phyloP scores from a whole-genome alignment of 2,888 invertebrate genomes.

The Melinopterus prodromus region DNA sequence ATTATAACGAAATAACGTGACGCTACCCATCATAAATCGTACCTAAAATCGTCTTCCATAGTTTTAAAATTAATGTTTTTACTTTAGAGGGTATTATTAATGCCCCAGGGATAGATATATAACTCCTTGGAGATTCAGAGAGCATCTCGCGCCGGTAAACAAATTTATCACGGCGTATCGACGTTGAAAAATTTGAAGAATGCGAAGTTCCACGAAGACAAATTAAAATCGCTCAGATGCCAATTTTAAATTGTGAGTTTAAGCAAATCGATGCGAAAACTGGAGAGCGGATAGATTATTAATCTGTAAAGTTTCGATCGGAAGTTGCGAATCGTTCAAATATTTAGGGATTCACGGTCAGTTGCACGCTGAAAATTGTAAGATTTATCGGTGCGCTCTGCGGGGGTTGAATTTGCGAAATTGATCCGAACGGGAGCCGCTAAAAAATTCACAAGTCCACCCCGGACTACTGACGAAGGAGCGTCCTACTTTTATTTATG shows the following conservation, averaged over 20 bases:
- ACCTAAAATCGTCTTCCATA: background rate
- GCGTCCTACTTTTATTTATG: background rate
- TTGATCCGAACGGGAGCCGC: background rate
- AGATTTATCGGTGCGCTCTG: background rate
- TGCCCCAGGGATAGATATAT: background rate
- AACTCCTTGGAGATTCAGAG: background rate
- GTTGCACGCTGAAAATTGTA: background rate
- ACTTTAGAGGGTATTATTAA: background rate
- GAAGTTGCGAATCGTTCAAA: background rate
- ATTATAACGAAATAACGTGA: background rate
- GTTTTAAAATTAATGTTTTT: background rate
- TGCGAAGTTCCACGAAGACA: background rate
- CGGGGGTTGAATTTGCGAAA: background rate
- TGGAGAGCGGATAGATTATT: background rate
- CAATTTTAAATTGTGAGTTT: background rate
- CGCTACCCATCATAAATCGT: background rate
- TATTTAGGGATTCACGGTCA: background rate
- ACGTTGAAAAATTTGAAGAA: background rate
- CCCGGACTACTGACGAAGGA: background rate
- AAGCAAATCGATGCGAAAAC: background rate
- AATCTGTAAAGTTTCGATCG: background rate
- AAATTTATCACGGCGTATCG: background rate
- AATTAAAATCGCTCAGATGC: background rate
- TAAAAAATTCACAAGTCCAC: background rate
- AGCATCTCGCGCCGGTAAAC: background rate